Percentiles rank a stretch among this genome's conserved stretches.
These are phyloP conservation scores for Eristalis intricaria DNA, from an alignment of 2,888 invertebrate species.

Conservation along the genomic window DNA sequence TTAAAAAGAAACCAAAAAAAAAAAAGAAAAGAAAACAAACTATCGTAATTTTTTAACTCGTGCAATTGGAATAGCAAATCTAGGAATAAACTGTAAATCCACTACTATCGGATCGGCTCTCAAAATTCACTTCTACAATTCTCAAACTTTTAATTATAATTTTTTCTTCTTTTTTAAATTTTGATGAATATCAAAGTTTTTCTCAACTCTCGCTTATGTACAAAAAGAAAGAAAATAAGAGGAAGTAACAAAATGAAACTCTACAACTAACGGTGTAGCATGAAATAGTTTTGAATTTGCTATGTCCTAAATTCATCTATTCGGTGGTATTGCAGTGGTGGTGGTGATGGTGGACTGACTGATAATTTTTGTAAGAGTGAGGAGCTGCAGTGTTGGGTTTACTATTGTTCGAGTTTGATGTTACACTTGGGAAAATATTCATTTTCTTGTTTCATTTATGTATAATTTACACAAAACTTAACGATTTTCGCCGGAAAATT, in stretches of 20 bases:
- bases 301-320: constrained; percentile 64
- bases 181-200: constrained; percentile 48
- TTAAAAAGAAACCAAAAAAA: constrained; percentile 2
- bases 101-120: constrained; percentile 41
- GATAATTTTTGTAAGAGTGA: constrained; percentile 30
- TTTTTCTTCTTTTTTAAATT: background rate
- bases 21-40: background rate
- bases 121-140: constrained; percentile 39
- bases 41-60: constrained; percentile 38
- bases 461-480: constrained; percentile 57
- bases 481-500: constrained; percentile 35
- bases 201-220: constrained; percentile 54
- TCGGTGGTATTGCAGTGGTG: background rate
- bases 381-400: constrained; percentile 43
- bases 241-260: constrained; percentile 18
- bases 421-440: constrained; percentile 61
- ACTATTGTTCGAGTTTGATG: constrained; percentile 52
- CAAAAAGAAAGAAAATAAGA: constrained; percentile 28
- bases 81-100: constrained; percentile 22
- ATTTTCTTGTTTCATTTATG: constrained; percentile 57
- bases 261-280: constrained; percentile 64
- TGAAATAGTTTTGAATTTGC: constrained; percentile 54
- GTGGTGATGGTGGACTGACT: background rate
- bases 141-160: constrained; percentile 30
- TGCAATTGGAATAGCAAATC: constrained; percentile 42